Evolutionary conservation across 1,140 invertebrate species (phyloP), one percentile per base, ranked within the genome.

Genomic region (Medauroidea extradentata): DNA sequence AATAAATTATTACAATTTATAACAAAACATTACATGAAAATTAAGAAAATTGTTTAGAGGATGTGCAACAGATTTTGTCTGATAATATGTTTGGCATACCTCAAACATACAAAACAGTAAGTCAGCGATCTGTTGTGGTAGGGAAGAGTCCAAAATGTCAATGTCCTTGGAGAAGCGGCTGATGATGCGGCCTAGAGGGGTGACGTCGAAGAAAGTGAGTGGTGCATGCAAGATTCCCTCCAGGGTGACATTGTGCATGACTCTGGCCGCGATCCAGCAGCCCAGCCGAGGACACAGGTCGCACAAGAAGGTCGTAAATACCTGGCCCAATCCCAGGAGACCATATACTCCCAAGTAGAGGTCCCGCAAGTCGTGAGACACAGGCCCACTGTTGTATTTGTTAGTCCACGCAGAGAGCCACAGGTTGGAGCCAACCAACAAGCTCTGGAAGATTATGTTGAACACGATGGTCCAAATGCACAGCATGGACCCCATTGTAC

Each of bases 81-180:
- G n/a, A n/a, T n/a, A n/a, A n/a, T n/a, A n/a, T n/a, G n/a, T n/a
- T n/a, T n/a, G n/a, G n/a, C 29, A 83, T 90, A 91, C 89, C 88
- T 91, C 88, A 71, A 84, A 87, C 68, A 83, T 75, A 80, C 88
- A 90, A 85, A 85, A 89, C 72, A 88, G 75, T 73, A 80, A 80
- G 81, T 89, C 87, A 63, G 82, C 80, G 71, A 87, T 76, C 79
- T 86, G 77, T 72, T 80, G 80, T 62, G 88, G 87, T 66, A 91
- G 78, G 67, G 78, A 81, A 66, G 81, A 83, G 76, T 91, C 89
- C 76, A 92, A 72, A 59, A 87, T 79, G 73, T 85, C 83, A 57
- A 85, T 73, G 71, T 90, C 87, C 85, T 91, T 93, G 69, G 89
- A 86, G 79, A 95, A 94, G 71, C 92, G 84, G 72, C 91, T 86